These are phyloP conservation scores for Synanthedon formicaeformis DNA, from an alignment of 2,888 invertebrate species.

Conservation along the genomic window DNA sequence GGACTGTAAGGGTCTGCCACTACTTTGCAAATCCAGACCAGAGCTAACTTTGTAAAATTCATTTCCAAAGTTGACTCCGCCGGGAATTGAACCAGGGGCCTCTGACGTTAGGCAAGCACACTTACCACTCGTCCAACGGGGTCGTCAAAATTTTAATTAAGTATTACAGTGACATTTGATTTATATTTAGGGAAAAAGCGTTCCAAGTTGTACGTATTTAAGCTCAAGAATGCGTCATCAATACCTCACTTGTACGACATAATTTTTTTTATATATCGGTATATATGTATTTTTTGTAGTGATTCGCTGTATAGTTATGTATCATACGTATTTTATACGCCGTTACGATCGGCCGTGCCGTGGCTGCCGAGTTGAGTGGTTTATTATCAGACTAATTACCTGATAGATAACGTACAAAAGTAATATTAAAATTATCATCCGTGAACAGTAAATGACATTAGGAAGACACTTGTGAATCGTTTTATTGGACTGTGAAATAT, in stretches of 20 bases:
- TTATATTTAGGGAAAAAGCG: no score
- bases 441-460: not conserved
- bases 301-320: not conserved
- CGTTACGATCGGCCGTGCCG: slow-evolving; percentile 24
- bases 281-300: not conserved
- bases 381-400: slow-evolving; percentile 37
- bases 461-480: not conserved
- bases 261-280: not conserved
- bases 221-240: not conserved
- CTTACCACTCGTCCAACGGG: no score
- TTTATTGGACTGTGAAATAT: not conserved
- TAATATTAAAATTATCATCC: not conserved
- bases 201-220: no score
- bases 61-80: no score
- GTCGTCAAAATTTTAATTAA: no score
- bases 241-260: slow-evolving; percentile 10
- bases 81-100: no score
- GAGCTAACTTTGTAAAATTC: no score
- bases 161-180: no score
- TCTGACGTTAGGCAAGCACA: no score
- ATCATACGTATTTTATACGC: slow-evolving; percentile 36
- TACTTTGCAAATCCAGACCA: no score
- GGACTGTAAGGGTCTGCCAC: no score
- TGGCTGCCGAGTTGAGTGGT: slow-evolving; percentile 7
- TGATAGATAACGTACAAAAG: slow-evolving; percentile 42